Percentiles rank a stretch among this genome's conserved stretches.
phyloP scores from a whole-genome alignment of 2,797 vertebrate genomes.

The Ciconia nigra region DNA sequence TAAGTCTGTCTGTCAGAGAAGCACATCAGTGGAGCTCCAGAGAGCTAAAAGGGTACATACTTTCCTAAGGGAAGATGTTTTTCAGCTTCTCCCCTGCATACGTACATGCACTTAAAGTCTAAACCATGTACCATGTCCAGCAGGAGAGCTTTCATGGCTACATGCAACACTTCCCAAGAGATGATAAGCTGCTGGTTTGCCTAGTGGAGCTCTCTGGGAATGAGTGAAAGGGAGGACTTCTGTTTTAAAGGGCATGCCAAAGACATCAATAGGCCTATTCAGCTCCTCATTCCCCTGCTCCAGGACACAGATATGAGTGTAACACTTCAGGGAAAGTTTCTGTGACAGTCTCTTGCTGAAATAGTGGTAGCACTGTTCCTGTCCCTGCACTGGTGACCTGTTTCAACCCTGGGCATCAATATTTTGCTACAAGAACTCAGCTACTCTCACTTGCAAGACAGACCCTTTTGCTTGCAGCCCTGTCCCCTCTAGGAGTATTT shows the following conservation, averaged over 20 bases:
- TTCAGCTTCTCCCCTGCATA: background rate
- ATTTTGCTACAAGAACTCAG: background rate
- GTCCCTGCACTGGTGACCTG: background rate
- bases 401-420: background rate
- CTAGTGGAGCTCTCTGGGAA: background rate
- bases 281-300: background rate
- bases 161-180: background rate
- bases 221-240: background rate
- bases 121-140: background rate
- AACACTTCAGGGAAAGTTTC: background rate
- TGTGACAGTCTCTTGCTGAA: background rate
- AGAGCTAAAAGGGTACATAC: background rate
- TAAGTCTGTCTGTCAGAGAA: constrained; percentile 19
- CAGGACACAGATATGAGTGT: background rate
- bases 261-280: background rate
- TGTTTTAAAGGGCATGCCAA: background rate
- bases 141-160: background rate
- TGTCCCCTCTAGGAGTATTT: background rate
- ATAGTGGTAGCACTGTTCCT: background rate
- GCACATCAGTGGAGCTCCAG: background rate
- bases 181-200: background rate
- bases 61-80: background rate
- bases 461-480: background rate
- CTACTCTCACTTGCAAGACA: background rate
- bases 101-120: background rate